Evolutionary conservation across 2,888 invertebrate genomes (phyloP), one percentile per base, ranked within the genome.

Genomic region (Rugalucina vietnamica): DNA sequence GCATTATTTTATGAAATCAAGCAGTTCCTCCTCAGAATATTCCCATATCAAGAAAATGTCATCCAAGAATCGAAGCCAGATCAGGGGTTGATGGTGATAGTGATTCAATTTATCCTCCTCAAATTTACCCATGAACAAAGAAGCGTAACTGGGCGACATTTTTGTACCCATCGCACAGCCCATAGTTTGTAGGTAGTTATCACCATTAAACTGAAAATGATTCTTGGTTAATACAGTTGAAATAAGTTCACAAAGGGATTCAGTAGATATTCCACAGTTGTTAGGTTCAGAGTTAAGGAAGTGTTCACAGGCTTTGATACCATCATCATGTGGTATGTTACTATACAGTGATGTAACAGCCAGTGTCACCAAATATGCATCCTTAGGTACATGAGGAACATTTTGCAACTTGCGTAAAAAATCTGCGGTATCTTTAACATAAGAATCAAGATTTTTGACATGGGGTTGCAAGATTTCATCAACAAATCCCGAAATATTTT

Each of bases 161-260:
- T 54, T 54, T 12, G 10, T 54, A 18, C 54, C 54, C 54, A 54
- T 21, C 4, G 54, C 54, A 54, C 54, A 54, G 5, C 54, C 54
- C n/a, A 54, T 54, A 54, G 54, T 54, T 54, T 54, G 54, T 54
- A 54, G 54, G 54, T 54, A 54, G 54, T 54, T 54, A n/a, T 54
- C 54, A 54, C 54, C n/a, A 54, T 54, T 12, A 54, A 54, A 54
- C 54, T 54, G 54, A 54, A 54, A 54, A 10, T 54, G 54, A 54
- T 12, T 54, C 21, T 21, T 54, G 24, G 21, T 12, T 54, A 54
- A 21, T n/a, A 21, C 54, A 54, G 54, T 54, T 54, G 54, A 54
- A 54, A 54, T 54, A 54, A 54, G n/a, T n/a, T n/a, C n/a, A n/a
- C n/a, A n/a, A n/a, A n/a, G n/a, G n/a, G n/a, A n/a, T n/a, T n/a